Evolutionary conservation across 2,797 vertebrate species (phyloP).

Genomic region (Neopelma chrysocephalum): DNA sequence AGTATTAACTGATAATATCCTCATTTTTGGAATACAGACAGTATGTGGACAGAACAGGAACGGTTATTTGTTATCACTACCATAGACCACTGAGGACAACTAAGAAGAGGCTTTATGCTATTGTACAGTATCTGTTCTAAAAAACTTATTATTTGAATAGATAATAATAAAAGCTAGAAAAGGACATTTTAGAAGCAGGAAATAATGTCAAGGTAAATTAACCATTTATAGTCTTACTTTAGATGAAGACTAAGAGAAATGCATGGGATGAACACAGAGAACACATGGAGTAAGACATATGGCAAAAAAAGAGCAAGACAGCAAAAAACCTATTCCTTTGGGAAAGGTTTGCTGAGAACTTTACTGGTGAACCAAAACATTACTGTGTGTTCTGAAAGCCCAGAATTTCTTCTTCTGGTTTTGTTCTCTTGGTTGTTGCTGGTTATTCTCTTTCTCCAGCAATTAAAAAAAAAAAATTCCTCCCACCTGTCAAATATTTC

Average conservation of each 20-base stretch:
- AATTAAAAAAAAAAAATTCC: neutral
- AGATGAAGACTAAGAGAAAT: neutral
- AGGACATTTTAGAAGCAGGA: neutral
- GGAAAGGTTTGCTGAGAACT: neutral
- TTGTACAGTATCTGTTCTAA: neutral
- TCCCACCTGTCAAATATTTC: neutral
- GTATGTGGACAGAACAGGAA: neutral
- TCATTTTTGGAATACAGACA: neutral
- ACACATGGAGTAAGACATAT: neutral
- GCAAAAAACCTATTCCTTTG: neutral
- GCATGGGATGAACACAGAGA: neutral
- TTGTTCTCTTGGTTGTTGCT: neutral
- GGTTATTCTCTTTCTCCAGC: neutral
- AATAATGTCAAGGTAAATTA: neutral
- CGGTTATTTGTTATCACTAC: neutral
- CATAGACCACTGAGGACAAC: neutral
- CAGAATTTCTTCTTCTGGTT: neutral
- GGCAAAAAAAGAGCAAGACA: neutral
- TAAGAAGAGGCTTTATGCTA: neutral
- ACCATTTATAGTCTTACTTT: neutral
- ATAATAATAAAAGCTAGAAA: neutral
- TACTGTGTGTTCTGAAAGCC: neutral
- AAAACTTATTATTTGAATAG: neutral
- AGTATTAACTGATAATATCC: neutral
- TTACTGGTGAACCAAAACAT: neutral